A percentile compares a stretch with the other conserved stretches of the same genome.
phyloP scores from a whole-genome alignment of 2,113 vertebrate genomes.

The Chionis minor region DNA sequence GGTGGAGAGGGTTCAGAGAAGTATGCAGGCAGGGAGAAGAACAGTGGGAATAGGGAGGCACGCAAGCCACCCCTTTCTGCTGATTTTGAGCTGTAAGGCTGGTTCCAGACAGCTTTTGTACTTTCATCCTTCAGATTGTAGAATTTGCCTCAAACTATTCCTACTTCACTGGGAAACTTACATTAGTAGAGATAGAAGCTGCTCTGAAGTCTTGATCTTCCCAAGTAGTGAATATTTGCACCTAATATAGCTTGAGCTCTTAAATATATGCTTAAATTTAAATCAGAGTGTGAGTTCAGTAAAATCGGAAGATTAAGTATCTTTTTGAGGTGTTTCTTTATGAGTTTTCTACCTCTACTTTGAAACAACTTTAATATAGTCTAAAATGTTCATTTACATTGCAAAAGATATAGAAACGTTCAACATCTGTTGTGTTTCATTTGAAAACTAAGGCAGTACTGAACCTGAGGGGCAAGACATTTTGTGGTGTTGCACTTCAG shows the following conservation, averaged over 20 bases:
- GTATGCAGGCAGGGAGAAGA: background rate
- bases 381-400: background rate
- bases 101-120: background rate
- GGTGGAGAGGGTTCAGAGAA: background rate
- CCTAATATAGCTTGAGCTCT: background rate
- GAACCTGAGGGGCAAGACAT: background rate
- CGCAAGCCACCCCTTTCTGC: background rate
- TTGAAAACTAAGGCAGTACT: background rate
- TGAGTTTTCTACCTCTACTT: background rate
- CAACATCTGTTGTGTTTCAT: background rate
- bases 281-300: background rate
- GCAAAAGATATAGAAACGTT: background rate
- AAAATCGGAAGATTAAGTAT: background rate
- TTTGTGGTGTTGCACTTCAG: background rate
- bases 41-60: background rate
- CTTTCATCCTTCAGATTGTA: background rate
- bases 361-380: background rate
- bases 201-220: background rate
- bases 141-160: background rate
- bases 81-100: background rate
- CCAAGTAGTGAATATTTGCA: background rate
- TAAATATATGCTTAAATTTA: background rate
- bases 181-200: rapidly evolving
- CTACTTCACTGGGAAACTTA: background rate
- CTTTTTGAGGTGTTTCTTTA: background rate